These are phyloP conservation scores for Calliphora vomitoria DNA, from an alignment of 2,888 invertebrate species.

Conservation along the genomic window DNA sequence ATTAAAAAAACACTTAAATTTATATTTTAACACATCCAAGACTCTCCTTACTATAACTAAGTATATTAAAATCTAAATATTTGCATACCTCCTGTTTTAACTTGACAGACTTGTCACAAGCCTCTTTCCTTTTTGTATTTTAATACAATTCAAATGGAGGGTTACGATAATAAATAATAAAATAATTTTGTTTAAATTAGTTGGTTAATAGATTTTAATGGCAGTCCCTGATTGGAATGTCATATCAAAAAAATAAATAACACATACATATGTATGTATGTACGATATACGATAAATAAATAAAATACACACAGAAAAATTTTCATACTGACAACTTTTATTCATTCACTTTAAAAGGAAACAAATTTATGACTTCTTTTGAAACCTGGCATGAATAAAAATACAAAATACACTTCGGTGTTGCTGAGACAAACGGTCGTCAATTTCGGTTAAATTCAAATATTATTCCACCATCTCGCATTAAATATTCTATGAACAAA, in stretches of 20 bases:
- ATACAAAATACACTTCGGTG: background rate
- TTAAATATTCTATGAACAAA: slow-evolving; percentile 29
- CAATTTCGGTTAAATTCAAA: slow-evolving; percentile 20
- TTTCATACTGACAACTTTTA: background rate
- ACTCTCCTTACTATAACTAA: too few relatives aligned
- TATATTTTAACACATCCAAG: too few relatives aligned
- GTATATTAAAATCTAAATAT: too few relatives aligned
- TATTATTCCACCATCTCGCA: background rate
- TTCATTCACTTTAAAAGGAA: background rate
- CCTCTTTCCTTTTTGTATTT: background rate
- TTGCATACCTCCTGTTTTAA: too few relatives aligned
- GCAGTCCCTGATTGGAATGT: slow-evolving; percentile 47
- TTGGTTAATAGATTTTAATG: slow-evolving; percentile 60
- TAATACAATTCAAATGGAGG: background rate
- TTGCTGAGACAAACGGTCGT: background rate
- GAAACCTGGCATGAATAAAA: slow-evolving; percentile 47
- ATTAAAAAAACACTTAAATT: too few relatives aligned
- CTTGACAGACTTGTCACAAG: background rate
- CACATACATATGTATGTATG: background rate
- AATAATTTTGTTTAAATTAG: slow-evolving; percentile 65
- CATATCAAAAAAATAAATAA: slow-evolving; percentile 8
- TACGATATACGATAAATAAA: background rate
- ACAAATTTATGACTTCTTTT: slow-evolving; percentile 9
- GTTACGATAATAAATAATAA: slow-evolving; percentile 33
- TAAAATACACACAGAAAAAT: slow-evolving; percentile 29